Evolutionary conservation across 1,140 invertebrate species (phyloP).

Genomic region (Cyrtorhinus lividipennis): DNA sequence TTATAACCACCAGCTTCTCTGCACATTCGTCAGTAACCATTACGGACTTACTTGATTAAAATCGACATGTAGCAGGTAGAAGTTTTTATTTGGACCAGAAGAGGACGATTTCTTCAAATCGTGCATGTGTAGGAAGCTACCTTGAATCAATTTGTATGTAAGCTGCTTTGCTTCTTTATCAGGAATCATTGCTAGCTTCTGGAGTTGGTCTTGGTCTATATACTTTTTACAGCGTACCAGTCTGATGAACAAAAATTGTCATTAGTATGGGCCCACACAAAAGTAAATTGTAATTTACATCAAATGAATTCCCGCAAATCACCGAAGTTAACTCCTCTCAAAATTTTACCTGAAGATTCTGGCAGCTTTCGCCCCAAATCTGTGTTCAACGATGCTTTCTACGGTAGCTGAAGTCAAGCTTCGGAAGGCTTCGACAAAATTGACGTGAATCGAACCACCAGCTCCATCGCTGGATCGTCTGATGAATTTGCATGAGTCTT

Average conservation of each 20-base stretch:
- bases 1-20: too few relatives aligned
- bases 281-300: too few relatives aligned
- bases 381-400: constrained; percentile 61
- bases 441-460: constrained; percentile 60
- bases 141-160: constrained; percentile 63
- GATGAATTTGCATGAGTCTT: constrained; percentile 59
- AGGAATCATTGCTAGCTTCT: constrained; percentile 74
- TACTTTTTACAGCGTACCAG: constrained; percentile 60
- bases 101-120: constrained; percentile 46
- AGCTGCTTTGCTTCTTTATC: constrained; percentile 74
- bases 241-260: constrained; percentile 36
- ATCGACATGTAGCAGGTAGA: constrained; percentile 62
- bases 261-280: too few relatives aligned
- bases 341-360: constrained; percentile 55
- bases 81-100: constrained; percentile 44
- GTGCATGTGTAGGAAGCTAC: constrained; percentile 62
- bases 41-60: constrained; percentile 29
- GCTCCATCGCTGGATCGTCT: constrained; percentile 56
- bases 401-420: constrained; percentile 51
- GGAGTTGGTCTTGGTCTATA: constrained; percentile 76
- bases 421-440: constrained; percentile 44
- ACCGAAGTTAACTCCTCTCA: background rate
- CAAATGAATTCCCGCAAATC: too few relatives aligned
- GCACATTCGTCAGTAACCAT: too few relatives aligned
- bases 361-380: constrained; percentile 69